phyloP scores from a whole-genome alignment of 1,140 invertebrate species.

The Ylistrum balloti region DNA sequence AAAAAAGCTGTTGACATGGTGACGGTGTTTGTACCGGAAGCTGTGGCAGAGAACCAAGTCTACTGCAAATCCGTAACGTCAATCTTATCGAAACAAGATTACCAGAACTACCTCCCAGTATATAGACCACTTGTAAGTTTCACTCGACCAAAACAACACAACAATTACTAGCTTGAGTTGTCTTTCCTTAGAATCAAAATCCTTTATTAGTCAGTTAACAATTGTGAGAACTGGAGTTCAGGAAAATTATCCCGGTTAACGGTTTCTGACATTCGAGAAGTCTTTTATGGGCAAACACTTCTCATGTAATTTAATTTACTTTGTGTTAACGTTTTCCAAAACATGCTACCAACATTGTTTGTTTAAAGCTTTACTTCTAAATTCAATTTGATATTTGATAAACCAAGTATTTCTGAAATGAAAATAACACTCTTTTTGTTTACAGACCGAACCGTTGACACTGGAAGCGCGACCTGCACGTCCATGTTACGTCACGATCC shows the following conservation, averaged over 20 bases:
- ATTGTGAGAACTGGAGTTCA: no score
- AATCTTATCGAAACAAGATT: neutral
- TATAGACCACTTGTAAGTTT: conserved; percentile 1
- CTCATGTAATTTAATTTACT: no score
- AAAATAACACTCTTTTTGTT: neutral
- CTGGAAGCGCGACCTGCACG: neutral
- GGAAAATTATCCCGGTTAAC: no score
- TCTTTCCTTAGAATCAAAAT: no score
- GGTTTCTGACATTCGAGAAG: no score
- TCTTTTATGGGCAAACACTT: no score
- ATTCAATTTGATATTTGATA: no score
- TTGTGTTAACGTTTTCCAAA: no score
- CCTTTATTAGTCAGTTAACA: no score
- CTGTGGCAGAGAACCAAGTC: neutral
- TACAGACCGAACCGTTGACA: neutral
- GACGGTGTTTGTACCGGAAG: neutral
- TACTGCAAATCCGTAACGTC: neutral
- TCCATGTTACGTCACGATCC: neutral
- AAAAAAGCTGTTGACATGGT: conserved; percentile 24
- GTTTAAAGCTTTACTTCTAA: no score
- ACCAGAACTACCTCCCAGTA: neutral
- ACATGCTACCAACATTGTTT: no score
- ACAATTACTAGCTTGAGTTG: neutral
- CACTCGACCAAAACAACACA: neutral
- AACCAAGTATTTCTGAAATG: no score